phyloP scores from a whole-genome alignment of 2,888 invertebrate species.

The Idaea straminata region DNA sequence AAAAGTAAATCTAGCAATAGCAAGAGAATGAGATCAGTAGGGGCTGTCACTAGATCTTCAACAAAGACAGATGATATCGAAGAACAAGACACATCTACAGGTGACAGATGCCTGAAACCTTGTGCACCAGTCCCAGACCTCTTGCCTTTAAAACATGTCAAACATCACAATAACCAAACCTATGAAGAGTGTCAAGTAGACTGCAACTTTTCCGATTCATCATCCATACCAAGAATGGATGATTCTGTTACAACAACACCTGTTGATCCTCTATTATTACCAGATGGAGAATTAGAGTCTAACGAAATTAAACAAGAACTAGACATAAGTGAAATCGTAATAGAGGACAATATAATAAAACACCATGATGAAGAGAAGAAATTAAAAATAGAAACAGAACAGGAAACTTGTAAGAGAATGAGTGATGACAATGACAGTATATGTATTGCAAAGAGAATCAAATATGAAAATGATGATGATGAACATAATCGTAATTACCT shows the following conservation, averaged over 20 bases:
- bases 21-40: constrained; percentile 81
- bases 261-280: constrained; percentile 69
- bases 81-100: constrained; percentile 34
- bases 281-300: constrained; percentile 62
- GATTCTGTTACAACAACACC: constrained; percentile 67
- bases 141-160: constrained; percentile 65
- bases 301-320: constrained; percentile 62
- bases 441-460: constrained; percentile 58
- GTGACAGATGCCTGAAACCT: constrained; percentile 48
- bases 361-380: constrained; percentile 58
- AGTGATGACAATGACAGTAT: constrained; percentile 60
- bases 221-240: constrained; percentile 62
- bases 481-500: constrained; percentile 41
- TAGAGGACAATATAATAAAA: constrained; percentile 62
- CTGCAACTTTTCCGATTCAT: constrained; percentile 70
- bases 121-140: constrained; percentile 69
- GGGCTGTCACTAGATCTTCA: constrained; percentile 83
- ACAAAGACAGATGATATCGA: constrained; percentile 73
- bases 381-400: constrained; percentile 47
- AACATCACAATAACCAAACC: constrained; percentile 49
- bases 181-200: constrained; percentile 72
- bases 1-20: constrained; percentile 73
- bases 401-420: constrained; percentile 61
- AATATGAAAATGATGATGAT: constrained; percentile 60
- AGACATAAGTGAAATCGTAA: constrained; percentile 64